A percentile compares a stretch with the other conserved stretches of the same genome.
These are phyloP conservation scores for Phenganax stokvisi DNA, from an alignment of 92 coral and sea anemone species.

Conservation along the genomic window DNA sequence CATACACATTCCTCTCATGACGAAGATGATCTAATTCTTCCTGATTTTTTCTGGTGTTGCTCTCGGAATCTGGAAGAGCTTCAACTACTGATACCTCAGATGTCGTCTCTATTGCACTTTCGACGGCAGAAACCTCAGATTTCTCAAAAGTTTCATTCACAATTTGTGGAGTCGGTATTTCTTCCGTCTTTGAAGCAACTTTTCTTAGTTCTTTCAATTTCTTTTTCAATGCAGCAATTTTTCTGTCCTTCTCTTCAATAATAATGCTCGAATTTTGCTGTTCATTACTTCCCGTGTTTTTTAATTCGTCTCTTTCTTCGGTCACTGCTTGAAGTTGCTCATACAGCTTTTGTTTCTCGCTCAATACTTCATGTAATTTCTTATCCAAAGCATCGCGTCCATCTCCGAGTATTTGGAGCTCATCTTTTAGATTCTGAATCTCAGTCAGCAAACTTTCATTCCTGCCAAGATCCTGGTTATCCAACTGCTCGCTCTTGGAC, in stretches of 20 bases:
- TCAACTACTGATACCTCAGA: constrained; percentile 1
- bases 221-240: constrained; percentile 21
- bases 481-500: background rate
- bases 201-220: constrained; percentile 34
- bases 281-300: background rate
- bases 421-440: constrained; percentile 51
- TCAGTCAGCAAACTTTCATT: constrained; percentile 35
- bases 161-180: background rate
- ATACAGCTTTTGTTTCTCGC: constrained; percentile 64
- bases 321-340: constrained; percentile 66
- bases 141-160: background rate
- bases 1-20: constrained; percentile 39
- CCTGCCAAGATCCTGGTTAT: background rate
- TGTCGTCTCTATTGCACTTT: too few relatives aligned
- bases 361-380: constrained; percentile 67
- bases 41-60: background rate
- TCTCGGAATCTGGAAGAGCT: background rate
- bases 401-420: constrained; percentile 50
- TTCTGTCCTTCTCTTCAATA: constrained; percentile 59
- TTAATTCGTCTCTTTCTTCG: constrained; percentile 59
- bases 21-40: constrained; percentile 31
- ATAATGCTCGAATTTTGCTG: constrained; percentile 64
- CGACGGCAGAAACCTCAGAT: background rate
- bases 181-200: background rate
- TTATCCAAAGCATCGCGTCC: constrained; percentile 72